Evolutionary conservation across 2,797 vertebrate species (phyloP).

Genomic region (Crocodylus rhombifer): DNA sequence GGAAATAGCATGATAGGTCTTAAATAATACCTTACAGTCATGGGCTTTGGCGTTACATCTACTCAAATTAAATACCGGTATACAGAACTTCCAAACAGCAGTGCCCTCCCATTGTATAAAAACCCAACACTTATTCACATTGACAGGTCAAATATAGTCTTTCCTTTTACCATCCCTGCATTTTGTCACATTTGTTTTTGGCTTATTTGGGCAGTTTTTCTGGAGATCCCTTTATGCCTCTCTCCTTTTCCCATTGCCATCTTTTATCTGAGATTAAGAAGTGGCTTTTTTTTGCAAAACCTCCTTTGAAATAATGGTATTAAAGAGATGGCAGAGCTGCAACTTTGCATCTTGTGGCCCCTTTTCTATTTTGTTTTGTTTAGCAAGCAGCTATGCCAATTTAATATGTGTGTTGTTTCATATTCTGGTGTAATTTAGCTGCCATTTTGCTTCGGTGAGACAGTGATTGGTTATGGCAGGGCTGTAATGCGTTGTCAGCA

Average conservation of each 20-base stretch:
- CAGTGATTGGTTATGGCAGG: slow-evolving; percentile 84
- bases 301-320: not conserved
- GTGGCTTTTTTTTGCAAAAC: not conserved
- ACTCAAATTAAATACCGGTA: slow-evolving; percentile 45
- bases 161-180: slow-evolving; percentile 6
- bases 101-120: slow-evolving; percentile 49
- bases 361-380: slow-evolving; percentile 45
- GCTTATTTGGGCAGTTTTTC: not conserved
- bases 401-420: slow-evolving; percentile 72
- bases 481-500: slow-evolving; percentile 85
- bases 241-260: not conserved
- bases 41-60: slow-evolving; percentile 32
- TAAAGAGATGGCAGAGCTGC: not conserved
- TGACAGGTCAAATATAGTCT: slow-evolving; percentile 42
- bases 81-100: slow-evolving; percentile 54
- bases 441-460: slow-evolving; percentile 73
- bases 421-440: slow-evolving; percentile 72
- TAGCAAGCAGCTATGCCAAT: slow-evolving; percentile 72
- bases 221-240: slow-evolving; percentile 3
- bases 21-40: slow-evolving; percentile 60
- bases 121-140: slow-evolving; percentile 41
- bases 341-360: slow-evolving; percentile 17
- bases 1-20: slow-evolving; percentile 37
- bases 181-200: slow-evolving; percentile 10
- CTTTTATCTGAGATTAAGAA: not conserved